Evolutionary conservation across 1,140 invertebrate species (phyloP).

Genomic region (Helicoverpa zea): DNA sequence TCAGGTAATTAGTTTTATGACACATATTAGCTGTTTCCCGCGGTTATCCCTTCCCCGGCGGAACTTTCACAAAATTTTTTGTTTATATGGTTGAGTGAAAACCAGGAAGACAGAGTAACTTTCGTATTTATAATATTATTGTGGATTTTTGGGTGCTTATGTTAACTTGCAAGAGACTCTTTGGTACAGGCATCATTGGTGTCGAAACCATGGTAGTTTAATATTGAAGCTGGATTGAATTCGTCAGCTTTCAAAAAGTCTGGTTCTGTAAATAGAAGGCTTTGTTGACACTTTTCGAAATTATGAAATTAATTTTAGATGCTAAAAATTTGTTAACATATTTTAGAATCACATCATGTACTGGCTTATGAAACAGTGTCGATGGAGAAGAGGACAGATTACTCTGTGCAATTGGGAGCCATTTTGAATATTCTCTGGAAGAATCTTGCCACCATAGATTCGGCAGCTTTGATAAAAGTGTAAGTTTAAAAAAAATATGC

Average conservation of each 20-base stretch:
- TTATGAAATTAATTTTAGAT: neutral
- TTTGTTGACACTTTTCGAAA: neutral
- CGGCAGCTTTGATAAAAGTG: constrained; percentile 63
- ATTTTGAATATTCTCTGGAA: constrained; percentile 80
- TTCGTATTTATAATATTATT: no score
- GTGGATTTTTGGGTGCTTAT: no score
- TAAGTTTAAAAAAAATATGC: constrained; percentile 56
- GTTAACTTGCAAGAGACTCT: no score
- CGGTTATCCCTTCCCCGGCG: no score
- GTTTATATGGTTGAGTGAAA: no score
- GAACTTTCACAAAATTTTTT: no score
- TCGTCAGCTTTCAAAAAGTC: no score
- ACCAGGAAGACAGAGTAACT: no score
- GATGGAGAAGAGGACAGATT: constrained; percentile 71
- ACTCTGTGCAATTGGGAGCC: constrained; percentile 70
- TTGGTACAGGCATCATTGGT: no score
- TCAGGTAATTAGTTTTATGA: constrained; percentile 60
- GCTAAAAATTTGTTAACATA: neutral
- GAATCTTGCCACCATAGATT: constrained; percentile 76
- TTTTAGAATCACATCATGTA: constrained; percentile 66
- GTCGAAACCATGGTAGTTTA: no score
- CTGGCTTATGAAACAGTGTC: constrained; percentile 75
- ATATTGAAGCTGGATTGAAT: no score
- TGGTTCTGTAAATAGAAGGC: neutral
- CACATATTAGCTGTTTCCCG: no score